A percentile compares a stretch with the other conserved stretches of the same genome.
Conservation (phyloP, 23 tunicate species). For the Phallusia fumigata region DNA sequence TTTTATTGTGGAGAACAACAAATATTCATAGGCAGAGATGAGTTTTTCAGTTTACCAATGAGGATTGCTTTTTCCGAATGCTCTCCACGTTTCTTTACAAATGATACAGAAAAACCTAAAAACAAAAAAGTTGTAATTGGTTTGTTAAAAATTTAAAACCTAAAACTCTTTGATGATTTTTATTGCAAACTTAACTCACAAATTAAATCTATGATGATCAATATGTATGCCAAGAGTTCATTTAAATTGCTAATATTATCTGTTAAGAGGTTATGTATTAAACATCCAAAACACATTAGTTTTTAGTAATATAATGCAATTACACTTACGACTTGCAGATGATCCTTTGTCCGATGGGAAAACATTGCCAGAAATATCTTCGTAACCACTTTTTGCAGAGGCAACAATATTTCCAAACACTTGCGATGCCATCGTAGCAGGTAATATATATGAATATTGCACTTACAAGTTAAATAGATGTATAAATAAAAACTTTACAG, state of each 20-base stretch:
- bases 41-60: slow-evolving; percentile 51
- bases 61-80: slow-evolving; percentile 69
- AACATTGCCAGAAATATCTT: slow-evolving; percentile 59
- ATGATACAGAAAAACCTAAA: slow-evolving; percentile 87
- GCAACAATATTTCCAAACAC: slow-evolving; percentile 67
- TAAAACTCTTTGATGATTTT: too few species aligned
- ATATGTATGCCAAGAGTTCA: too few species aligned
- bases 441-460: slow-evolving; percentile 11
- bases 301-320: neutral
- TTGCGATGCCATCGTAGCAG: slow-evolving; percentile 62
- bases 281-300: neutral
- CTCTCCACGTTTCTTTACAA: slow-evolving; percentile 69
- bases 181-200: too few species aligned
- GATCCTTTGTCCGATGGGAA: slow-evolving; percentile 25
- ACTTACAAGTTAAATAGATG: neutral
- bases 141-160: too few species aligned
- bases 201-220: neutral
- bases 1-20: too few species aligned
- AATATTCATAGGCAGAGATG: too few species aligned
- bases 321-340: slow-evolving; percentile 45
- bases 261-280: too few species aligned
- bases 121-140: slow-evolving; percentile 11
- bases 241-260: too few species aligned
- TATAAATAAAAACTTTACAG: neutral
- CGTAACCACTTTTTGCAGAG: slow-evolving; percentile 81